Conservation (phyloP, 2,113 vertebrate genomes). For the Actenoides lindsayi region DNA sequence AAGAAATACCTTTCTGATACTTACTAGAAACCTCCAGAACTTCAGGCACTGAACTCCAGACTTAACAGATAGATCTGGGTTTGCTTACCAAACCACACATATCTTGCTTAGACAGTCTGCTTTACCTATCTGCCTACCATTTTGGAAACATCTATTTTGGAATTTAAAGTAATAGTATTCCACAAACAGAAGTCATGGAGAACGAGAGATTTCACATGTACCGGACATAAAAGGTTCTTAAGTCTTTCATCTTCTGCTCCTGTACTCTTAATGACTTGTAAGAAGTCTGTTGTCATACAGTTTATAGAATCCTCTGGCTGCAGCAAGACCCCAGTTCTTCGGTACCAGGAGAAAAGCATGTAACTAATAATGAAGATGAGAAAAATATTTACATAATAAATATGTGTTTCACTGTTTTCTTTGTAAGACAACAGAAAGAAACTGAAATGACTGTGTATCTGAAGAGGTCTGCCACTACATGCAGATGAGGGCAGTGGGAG, state of each 20-base stretch:
- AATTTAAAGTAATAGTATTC: not conserved
- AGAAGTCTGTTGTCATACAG: not conserved
- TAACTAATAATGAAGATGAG: not conserved
- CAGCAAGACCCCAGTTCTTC: not conserved
- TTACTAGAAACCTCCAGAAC: not conserved
- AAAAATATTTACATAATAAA: not conserved
- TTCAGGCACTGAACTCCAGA: not conserved
- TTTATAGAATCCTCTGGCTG: not conserved
- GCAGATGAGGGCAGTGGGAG: not conserved
- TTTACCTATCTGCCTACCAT: not conserved
- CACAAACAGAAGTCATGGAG: not conserved
- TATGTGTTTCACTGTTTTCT: not conserved
- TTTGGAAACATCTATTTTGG: not conserved
- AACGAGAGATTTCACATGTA: not conserved
- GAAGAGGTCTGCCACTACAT: not conserved
- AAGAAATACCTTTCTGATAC: not conserved
- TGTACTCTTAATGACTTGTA: not conserved
- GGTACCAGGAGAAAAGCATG: not conserved
- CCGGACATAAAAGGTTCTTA: fast-evolving
- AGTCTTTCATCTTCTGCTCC: not conserved
- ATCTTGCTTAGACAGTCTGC: not conserved
- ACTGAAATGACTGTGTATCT: not conserved
- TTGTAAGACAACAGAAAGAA: not conserved
- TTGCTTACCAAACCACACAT: not conserved
- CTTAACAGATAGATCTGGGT: not conserved